A percentile compares a stretch with the other conserved stretches of the same genome.
Evolutionary conservation across 2,888 invertebrate species (phyloP).

Genomic region (Creontiades dilutus): DNA sequence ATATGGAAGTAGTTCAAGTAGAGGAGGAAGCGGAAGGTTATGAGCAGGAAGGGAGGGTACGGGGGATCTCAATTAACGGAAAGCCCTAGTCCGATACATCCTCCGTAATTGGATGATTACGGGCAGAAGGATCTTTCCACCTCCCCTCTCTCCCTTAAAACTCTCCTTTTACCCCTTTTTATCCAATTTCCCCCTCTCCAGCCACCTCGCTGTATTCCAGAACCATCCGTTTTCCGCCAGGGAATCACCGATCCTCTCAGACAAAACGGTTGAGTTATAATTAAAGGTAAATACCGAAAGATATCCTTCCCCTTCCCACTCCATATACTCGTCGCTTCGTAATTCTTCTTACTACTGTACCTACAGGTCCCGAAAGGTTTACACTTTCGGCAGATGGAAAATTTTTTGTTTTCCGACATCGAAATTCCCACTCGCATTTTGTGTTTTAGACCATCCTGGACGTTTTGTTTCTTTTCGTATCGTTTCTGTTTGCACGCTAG

Average conservation of each 20-base stretch:
- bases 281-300: conserved; percentile 47
- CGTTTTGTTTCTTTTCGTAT: too few species aligned
- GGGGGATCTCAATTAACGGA: conserved; percentile 34
- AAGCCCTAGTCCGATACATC: conserved; percentile 42
- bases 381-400: too few species aligned
- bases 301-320: not conserved
- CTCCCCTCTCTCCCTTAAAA: not conserved
- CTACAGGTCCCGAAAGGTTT: too few species aligned
- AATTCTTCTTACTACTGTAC: too few species aligned
- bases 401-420: too few species aligned
- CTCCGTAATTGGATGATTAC: conserved; percentile 48
- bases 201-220: not conserved
- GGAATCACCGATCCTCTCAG: conserved; percentile 1
- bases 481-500: too few species aligned
- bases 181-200: not conserved
- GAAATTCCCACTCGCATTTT: too few species aligned
- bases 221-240: not conserved
- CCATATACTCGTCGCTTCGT: too few species aligned
- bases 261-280: conserved; percentile 10
- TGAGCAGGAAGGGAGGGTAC: not conserved
- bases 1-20: not conserved
- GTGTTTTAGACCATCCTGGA: too few species aligned
- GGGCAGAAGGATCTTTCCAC: conserved; percentile 20
- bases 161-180: not conserved
- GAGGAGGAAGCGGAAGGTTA: not conserved